Evolutionary conservation across 2,113 vertebrate species (phyloP).

Genomic region (Etheostoma spectabile): DNA sequence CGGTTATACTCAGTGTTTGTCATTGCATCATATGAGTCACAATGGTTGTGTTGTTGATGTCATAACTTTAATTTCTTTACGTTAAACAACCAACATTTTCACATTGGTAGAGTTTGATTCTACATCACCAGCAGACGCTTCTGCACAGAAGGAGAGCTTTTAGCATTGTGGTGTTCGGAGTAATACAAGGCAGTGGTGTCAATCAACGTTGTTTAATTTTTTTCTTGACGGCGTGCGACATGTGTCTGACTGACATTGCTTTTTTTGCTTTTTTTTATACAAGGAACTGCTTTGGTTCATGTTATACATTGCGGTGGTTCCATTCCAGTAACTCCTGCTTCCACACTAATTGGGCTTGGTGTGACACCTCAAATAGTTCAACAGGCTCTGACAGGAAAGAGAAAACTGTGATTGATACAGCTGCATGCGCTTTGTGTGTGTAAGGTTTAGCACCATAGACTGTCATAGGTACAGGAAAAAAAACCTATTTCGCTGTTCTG

Average conservation of each 20-base stretch:
- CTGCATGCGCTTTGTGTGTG: conserved; percentile 52
- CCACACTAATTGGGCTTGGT: conserved; percentile 80
- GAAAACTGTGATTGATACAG: conserved; percentile 63
- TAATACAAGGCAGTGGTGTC: conserved; percentile 44
- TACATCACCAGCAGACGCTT: background rate
- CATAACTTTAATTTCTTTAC: background rate
- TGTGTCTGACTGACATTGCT: conserved; percentile 73
- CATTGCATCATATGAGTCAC: background rate
- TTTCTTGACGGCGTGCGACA: conserved; percentile 45
- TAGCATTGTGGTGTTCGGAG: conserved; percentile 31
- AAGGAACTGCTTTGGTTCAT: conserved; percentile 64
- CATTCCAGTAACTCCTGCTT: conserved; percentile 77
- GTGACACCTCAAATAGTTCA: conserved; percentile 68
- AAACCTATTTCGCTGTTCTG: background rate
- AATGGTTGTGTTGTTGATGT: background rate
- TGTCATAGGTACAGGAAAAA: conserved; percentile 17
- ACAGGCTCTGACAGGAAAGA: conserved; percentile 66
- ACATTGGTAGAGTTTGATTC: conserved; percentile 3
- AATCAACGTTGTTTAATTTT: conserved; percentile 59
- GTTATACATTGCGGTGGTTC: conserved; percentile 73
- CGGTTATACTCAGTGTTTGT: background rate
- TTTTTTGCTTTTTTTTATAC: conserved; percentile 47
- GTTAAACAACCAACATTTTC: background rate
- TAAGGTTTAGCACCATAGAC: conserved; percentile 20
- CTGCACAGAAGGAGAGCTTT: conserved; percentile 28